Conservation (phyloP, 1,140 invertebrate genomes). For the Helicoverpa armigera region DNA sequence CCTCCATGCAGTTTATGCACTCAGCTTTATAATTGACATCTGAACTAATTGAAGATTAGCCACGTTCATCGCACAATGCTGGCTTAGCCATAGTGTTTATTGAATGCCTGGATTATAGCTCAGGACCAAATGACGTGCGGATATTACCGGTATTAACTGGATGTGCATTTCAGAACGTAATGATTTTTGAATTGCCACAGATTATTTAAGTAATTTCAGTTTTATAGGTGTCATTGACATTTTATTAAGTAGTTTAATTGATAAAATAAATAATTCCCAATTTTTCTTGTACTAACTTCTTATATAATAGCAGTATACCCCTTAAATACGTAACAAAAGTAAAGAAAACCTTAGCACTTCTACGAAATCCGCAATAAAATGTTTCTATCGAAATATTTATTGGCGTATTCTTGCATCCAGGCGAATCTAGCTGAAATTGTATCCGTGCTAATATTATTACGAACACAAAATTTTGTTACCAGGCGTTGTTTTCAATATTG, state of each 20-base stretch:
- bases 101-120: background rate
- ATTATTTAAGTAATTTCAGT: no score
- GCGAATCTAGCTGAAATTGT: background rate
- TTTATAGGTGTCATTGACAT: no score
- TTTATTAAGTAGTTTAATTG: no score
- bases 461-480: no score
- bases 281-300: background rate
- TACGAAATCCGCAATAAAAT: background rate
- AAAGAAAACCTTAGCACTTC: background rate
- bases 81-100: background rate
- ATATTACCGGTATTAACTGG: no score
- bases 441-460: no score
- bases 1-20: background rate
- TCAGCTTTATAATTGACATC: conserved; percentile 15
- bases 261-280: no score
- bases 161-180: no score
- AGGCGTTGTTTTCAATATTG: no score
- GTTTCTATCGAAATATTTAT: background rate
- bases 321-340: background rate
- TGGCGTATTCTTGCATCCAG: background rate
- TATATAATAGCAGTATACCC: background rate
- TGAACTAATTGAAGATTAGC: conserved; percentile 32
- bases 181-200: no score
- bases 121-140: background rate
- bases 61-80: background rate